Conservation (phyloP, 1,140 invertebrate species). For the Zaprionus lachaisei region DNA sequence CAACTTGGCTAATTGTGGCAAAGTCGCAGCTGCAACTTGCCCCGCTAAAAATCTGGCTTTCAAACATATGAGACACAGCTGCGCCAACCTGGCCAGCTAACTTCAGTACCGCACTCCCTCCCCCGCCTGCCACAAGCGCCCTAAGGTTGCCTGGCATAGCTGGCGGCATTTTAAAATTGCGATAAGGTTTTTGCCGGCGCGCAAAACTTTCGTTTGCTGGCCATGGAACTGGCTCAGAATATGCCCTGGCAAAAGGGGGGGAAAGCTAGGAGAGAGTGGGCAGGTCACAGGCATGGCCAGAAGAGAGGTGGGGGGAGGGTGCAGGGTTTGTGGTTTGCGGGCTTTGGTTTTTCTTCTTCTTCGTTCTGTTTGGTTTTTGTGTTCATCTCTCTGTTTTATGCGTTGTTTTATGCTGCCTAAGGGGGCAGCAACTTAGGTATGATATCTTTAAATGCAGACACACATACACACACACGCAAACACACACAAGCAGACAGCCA, state of each 20-base stretch:
- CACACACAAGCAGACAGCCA: constrained; percentile 43
- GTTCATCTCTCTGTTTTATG: constrained; percentile 42
- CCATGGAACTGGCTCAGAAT: constrained; percentile 19
- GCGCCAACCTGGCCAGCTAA: constrained; percentile 3
- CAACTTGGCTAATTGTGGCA: constrained; percentile 23
- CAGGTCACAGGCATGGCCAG: no score
- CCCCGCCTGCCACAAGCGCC: not conserved
- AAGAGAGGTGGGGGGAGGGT: accelerated
- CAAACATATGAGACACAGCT: not conserved
- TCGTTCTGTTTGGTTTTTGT: constrained; percentile 28
- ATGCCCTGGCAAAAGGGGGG: constrained; percentile 10
- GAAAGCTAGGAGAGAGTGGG: not conserved
- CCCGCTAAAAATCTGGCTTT: constrained; percentile 16
- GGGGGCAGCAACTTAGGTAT: constrained; percentile 75
- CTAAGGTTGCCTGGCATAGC: constrained; percentile 11
- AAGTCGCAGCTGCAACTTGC: constrained; percentile 11
- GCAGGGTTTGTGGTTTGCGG: constrained; percentile 15
- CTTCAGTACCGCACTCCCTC: not conserved
- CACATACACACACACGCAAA: constrained; percentile 41
- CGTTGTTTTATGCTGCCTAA: constrained; percentile 67
- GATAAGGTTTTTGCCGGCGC: constrained; percentile 83
- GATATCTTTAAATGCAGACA: constrained; percentile 83
- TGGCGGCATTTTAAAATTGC: constrained; percentile 79
- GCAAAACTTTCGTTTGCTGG: constrained; percentile 77
- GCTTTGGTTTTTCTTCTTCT: constrained; percentile 47